Evolutionary conservation across 2,888 invertebrate species (phyloP), one percentile per base, ranked within the genome.

Genomic region (Pyrochroa serraticornis): DNA sequence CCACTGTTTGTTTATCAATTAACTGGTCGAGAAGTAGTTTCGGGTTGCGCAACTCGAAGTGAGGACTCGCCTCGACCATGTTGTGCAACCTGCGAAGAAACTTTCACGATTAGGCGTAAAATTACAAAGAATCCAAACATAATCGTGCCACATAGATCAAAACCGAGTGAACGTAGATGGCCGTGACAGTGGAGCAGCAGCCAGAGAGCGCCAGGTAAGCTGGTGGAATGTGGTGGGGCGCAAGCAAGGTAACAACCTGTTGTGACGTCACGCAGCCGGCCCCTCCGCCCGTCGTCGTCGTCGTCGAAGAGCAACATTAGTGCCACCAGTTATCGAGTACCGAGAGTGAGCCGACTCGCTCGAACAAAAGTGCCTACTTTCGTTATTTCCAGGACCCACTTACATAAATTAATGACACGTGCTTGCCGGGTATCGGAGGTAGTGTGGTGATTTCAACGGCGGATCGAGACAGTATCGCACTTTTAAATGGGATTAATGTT

Each of bases 221-320:
- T 69, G 71, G 70, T 71, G 74, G 76, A 75, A 77, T 75, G 72
- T 71, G 70, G 70, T 57, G 64, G 64, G 62, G 62, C 51, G 54
- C 44, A 63, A 69, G 69, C 75, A 77, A 77, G 77, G 78, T 78
- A 77, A 77, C 77, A 79, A 79, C 78, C 78, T 79, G 78, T 76
- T 74, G 75, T 79, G 77, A 79, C 78, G 78, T 78, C 78, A 78
- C 71, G 44, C 62, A 38, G 62, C 64, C 65, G 67, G 64, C 67
- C 70, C 69, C 71, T 70, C 75, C 71, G 69, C 72, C 67, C 69
- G 58, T 60, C 58, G 49, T 56, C 60, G 58, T 48, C 61, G 63
- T 56, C 60, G 58, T 48, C 61, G 63, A 63, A 65, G 68, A 65
- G 66, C 62, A 64, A 65, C 67, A 65, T 68, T 70, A 70, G 69